These are phyloP conservation scores for Frankliniella intonsa DNA, from an alignment of 2,888 invertebrate genomes.

Conservation along the genomic window DNA sequence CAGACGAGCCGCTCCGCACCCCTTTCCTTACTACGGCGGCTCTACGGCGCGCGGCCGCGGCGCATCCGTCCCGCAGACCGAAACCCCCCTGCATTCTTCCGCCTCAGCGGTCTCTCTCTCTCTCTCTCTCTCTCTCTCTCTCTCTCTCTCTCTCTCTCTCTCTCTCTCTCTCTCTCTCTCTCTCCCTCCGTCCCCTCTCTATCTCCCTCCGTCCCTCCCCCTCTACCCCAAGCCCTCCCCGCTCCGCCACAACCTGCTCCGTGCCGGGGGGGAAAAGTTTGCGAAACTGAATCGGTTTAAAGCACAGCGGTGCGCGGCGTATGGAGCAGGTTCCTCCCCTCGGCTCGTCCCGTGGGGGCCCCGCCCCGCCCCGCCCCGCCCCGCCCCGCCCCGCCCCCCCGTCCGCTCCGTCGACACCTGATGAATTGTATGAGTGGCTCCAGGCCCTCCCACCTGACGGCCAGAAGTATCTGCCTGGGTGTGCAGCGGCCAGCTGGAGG, in stretches of 20 bases:
- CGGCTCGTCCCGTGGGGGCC: not conserved
- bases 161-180: not conserved
- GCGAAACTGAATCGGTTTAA: conserved; percentile 18
- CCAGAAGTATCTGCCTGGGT: too few species aligned
- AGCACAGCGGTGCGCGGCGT: conserved; percentile 13
- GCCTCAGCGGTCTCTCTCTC: not conserved
- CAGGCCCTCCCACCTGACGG: not conserved
- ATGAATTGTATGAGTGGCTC: not conserved
- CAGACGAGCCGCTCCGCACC: not conserved
- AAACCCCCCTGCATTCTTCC: not conserved
- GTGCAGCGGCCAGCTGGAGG: too few species aligned
- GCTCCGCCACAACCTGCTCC: not conserved
- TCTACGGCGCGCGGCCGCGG: not conserved
- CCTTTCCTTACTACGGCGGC: too few species aligned
- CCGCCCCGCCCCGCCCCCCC: not conserved
- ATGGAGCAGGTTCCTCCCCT: not conserved
- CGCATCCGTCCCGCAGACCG: not conserved
- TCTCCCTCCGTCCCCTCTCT: not conserved
- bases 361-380: not conserved
- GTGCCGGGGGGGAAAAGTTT: not conserved
- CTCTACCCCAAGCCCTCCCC: not conserved
- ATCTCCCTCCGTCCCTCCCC: not conserved
- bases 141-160: not conserved
- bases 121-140: not conserved
- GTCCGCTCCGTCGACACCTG: not conserved